Conservation (phyloP, 2,797 vertebrate species). For the Neosalanx taihuensis region DNA sequence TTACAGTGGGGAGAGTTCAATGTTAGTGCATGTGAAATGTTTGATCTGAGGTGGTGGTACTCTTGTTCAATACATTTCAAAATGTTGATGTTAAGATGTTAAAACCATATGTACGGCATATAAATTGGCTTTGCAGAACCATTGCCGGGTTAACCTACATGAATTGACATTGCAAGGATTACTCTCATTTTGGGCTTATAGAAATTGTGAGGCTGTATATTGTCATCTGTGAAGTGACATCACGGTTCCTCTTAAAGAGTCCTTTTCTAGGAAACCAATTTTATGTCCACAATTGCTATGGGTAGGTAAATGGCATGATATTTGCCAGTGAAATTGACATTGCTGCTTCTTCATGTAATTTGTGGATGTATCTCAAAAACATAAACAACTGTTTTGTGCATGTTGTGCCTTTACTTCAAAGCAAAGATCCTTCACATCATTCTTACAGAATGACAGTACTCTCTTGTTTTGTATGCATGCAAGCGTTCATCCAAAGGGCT, state of each 20-base stretch:
- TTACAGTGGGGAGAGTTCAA: constrained; percentile 33
- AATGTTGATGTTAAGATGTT: constrained; percentile 29
- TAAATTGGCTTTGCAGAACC: neutral
- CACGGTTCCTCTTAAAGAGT: neutral
- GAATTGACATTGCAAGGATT: neutral
- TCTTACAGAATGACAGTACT: constrained; percentile 18
- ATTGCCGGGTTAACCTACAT: neutral
- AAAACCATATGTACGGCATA: neutral
- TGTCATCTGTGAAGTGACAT: neutral
- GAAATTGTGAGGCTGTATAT: neutral
- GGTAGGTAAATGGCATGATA: neutral
- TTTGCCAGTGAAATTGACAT: neutral
- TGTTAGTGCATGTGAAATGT: constrained; percentile 54
- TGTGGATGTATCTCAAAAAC: constrained; percentile 1
- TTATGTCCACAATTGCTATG: neutral
- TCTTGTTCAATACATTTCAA: constrained; percentile 37
- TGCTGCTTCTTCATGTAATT: neutral
- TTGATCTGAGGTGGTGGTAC: constrained; percentile 50
- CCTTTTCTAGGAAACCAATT: neutral
- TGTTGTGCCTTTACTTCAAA: neutral
- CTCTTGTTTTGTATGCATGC: constrained; percentile 28
- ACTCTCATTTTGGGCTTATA: neutral
- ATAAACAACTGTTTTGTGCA: neutral
- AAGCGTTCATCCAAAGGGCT: neutral
- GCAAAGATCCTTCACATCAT: constrained; percentile 21